These are phyloP conservation scores for Rhimphoctona megacephalus DNA, from an alignment of 2,888 invertebrate genomes.

Conservation along the genomic window DNA sequence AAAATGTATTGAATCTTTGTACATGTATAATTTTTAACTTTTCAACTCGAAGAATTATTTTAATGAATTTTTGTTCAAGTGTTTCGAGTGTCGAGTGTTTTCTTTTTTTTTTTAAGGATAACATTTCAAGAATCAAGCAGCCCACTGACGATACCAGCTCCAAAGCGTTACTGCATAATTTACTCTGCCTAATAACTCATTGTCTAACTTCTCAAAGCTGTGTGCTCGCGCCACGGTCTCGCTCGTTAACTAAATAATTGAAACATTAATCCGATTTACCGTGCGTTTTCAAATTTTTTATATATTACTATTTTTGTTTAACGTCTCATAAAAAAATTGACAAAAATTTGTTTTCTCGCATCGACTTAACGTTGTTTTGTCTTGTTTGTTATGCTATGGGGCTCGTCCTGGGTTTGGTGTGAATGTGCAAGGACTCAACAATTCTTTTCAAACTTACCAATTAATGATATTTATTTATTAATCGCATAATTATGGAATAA, in stretches of 20 bases:
- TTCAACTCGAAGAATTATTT: background rate
- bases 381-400: conserved; percentile 73
- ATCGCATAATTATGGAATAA: conserved; percentile 39
- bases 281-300: conserved; percentile 30
- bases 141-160: conserved; percentile 72
- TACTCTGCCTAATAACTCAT: conserved; percentile 66
- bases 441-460: conserved; percentile 73
- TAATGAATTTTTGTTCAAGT: background rate
- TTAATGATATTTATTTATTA: conserved; percentile 68
- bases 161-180: conserved; percentile 59
- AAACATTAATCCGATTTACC: conserved; percentile 56
- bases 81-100: background rate
- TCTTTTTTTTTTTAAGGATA: background rate
- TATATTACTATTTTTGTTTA: conserved; percentile 22
- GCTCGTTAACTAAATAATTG: conserved; percentile 65
- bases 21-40: background rate
- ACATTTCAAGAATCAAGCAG: conserved; percentile 74
- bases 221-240: conserved; percentile 43
- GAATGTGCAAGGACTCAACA: conserved; percentile 78
- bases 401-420: conserved; percentile 77
- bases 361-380: conserved; percentile 42
- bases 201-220: conserved; percentile 61
- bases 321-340: conserved; percentile 26
- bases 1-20: background rate
- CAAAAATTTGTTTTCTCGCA: conserved; percentile 10